Percentiles rank a stretch among this genome's conserved stretches.
Evolutionary conservation across 1,140 invertebrate species (phyloP).

Genomic region (Drosophila equinoxialis): DNA sequence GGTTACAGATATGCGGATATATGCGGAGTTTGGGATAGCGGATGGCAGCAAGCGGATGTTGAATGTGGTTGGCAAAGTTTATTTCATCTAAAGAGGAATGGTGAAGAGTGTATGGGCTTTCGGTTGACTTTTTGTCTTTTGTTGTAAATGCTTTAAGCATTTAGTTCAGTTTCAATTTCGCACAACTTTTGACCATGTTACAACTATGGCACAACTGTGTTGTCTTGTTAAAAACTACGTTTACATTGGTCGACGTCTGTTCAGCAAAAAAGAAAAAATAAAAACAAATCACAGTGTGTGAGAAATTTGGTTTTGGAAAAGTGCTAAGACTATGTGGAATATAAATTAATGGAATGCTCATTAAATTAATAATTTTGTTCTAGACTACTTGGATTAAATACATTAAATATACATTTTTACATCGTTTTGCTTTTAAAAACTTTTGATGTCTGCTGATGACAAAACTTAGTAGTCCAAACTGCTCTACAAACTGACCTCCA

Average conservation of each 20-base stretch:
- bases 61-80: slow-evolving; percentile 55
- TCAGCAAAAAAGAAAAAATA: not conserved
- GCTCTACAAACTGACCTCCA: too few species aligned
- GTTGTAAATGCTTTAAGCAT: slow-evolving; percentile 10
- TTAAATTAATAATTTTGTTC: not conserved
- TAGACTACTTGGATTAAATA: not conserved
- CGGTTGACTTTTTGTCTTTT: slow-evolving; percentile 5
- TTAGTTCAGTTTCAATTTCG: slow-evolving; percentile 5
- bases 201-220: not conserved
- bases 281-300: not conserved
- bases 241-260: not conserved
- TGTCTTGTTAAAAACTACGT: slow-evolving; percentile 2
- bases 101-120: not conserved
- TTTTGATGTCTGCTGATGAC: too few species aligned
- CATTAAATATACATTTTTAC: too few species aligned
- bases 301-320: slow-evolving; percentile 3
- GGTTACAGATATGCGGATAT: slow-evolving; percentile 5
- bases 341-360: not conserved
- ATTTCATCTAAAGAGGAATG: not conserved
- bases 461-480: too few species aligned
- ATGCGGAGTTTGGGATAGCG: slow-evolving; percentile 36
- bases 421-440: too few species aligned
- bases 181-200: slow-evolving; percentile 11
- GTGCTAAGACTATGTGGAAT: not conserved
- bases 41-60: slow-evolving; percentile 36